Conservation (phyloP, 2,113 vertebrate species). For the Oophaga pumilio region DNA sequence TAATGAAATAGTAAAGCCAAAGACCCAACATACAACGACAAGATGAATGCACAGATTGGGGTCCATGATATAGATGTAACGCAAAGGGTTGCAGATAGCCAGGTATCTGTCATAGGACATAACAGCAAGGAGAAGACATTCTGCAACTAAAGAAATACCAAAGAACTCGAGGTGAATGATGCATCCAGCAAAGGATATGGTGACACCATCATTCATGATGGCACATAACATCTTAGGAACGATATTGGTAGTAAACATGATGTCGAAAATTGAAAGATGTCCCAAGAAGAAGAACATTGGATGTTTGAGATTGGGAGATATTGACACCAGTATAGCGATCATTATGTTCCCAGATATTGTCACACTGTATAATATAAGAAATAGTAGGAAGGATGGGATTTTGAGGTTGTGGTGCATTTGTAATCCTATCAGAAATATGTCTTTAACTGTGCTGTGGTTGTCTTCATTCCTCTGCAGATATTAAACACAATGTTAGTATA, state of each 20-base stretch:
- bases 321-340: conserved; percentile 18
- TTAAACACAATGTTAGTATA: background rate
- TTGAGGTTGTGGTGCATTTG: background rate
- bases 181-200: conserved; percentile 52
- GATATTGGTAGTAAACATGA: conserved; percentile 58
- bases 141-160: background rate
- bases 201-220: background rate
- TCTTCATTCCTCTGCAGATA: background rate
- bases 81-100: conserved; percentile 36
- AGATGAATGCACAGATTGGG: background rate
- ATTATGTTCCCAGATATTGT: conserved; percentile 27
- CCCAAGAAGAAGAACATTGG: conserved; percentile 61
- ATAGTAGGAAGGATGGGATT: background rate
- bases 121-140: conserved; percentile 38
- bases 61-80: conserved; percentile 15
- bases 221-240: conserved; percentile 58
- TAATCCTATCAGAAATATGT: conserved; percentile 38
- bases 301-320: background rate
- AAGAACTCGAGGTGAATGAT: conserved; percentile 14
- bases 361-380: conserved; percentile 8
- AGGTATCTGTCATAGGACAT: conserved; percentile 52
- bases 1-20: background rate
- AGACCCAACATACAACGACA: background rate
- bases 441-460: background rate
- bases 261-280: conserved; percentile 61